Base-by-base conservation (phyloP, 2,888 invertebrate genomes). In the Psylliodes chrysocephalus region DNA sequence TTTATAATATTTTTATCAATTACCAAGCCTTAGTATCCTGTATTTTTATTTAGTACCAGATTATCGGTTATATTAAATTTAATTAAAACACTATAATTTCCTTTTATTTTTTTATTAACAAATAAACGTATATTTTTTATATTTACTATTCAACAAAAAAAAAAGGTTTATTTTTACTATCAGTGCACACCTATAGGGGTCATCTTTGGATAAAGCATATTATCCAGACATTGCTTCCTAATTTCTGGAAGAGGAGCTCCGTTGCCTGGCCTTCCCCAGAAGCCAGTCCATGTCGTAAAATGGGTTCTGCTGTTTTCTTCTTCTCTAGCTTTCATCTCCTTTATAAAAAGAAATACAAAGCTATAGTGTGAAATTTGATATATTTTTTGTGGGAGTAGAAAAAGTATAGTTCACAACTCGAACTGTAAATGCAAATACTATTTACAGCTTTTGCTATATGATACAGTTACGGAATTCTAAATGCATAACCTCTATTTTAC, bases 201-300 rank as follows among this genome's bases (percentile, higher is more conserved):
- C 73, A 77, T 75, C 66, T 75, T 74, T 3, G 80, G 80, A 68
- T 80, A 82, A n/a, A 82, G 73, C 70, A 81, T 70, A 51, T 74
- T 73, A 65, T 81, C 77, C 61, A 82, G 71, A 33, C 76, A 72
- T 38, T 76, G 77, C 62, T 80, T 82, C 61, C 78, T 79, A 38
- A 75, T 69, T 12, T 71, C 75, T 3, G 78, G 74, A 44, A 77
- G 62, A 4, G 81, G 82, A 1, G 82, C 91, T 7, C 87, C 87
- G 75, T 91, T 90, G 0, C 93, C 93, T 0, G 93, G 93, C 47
- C 91, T 86, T 19, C 93, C 93, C 93, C 93, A 94, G 72, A 91
- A 85, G 7, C 88, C 86, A 51, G 89, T 88, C 89, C 92, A 92
- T 1, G 92, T 91, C 70, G 87, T 87, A 79, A 92, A 91, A 79